Evolutionary conservation across 2,888 invertebrate species (phyloP).

Genomic region (Trimorus sp.): DNA sequence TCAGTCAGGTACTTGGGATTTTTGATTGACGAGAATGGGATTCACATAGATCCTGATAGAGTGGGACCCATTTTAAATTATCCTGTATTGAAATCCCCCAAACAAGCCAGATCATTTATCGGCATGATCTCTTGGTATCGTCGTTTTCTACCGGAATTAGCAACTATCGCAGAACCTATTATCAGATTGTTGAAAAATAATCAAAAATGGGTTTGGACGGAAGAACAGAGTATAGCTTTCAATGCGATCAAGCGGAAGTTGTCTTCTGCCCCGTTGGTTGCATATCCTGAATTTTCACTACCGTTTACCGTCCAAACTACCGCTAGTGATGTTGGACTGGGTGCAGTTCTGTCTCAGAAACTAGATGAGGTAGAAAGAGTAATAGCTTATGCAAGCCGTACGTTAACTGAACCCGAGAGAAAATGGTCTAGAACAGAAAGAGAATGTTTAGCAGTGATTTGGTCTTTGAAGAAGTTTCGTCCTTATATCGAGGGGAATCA

Average conservation of each 20-base stretch:
- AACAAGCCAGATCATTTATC: background rate
- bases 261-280: conserved; percentile 1
- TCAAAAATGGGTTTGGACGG: background rate
- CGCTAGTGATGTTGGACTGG: conserved; percentile 12
- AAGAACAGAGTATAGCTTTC: background rate
- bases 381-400: conserved; percentile 16
- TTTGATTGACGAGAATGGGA: background rate
- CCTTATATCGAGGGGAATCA: conserved; percentile 9
- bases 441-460: conserved; percentile 18
- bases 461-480: conserved; percentile 11
- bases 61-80: background rate
- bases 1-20: background rate
- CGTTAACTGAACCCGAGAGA: background rate
- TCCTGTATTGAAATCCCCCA: background rate
- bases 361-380: background rate
- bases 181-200: background rate
- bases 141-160: background rate
- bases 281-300: conserved; percentile 16
- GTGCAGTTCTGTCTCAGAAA: conserved; percentile 3
- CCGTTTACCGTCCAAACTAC: conserved; percentile 14
- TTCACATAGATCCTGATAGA: background rate
- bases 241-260: background rate
- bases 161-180: background rate
- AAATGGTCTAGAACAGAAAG: conserved; percentile 21
- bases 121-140: background rate